These are phyloP conservation scores for Temnothorax rugatulus DNA, from an alignment of 2,888 invertebrate species.

Conservation along the genomic window DNA sequence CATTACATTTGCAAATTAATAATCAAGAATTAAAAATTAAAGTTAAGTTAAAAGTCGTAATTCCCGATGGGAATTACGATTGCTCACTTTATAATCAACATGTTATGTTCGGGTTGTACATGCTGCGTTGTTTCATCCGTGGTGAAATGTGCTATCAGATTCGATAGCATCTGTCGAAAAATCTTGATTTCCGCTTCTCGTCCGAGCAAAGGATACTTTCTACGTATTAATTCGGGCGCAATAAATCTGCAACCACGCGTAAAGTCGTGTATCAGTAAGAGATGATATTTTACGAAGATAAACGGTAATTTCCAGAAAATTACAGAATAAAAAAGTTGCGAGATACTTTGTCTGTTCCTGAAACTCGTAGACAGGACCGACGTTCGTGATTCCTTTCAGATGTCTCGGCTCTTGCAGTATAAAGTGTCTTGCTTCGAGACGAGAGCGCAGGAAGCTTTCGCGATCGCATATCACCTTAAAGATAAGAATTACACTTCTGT, in stretches of 20 bases:
- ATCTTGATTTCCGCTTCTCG: conserved; percentile 85
- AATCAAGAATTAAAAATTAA: not conserved
- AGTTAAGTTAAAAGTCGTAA: not conserved
- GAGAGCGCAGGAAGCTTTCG: conserved; percentile 90
- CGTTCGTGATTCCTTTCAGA: conserved; percentile 89
- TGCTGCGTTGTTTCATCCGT: not conserved
- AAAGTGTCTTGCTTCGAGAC: conserved; percentile 89
- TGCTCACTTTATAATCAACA: conserved; percentile 78
- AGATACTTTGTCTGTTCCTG: conserved; percentile 82
- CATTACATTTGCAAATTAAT: not conserved
- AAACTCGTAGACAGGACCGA: conserved; percentile 90
- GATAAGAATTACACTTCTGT: not conserved
- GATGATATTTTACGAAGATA: not conserved
- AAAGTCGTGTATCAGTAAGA: not conserved
- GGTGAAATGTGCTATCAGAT: conserved; percentile 63
- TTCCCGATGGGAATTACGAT: not conserved
- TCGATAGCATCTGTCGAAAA: conserved; percentile 74
- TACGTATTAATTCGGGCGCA: conserved; percentile 69
- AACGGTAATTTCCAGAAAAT: conserved; percentile 36
- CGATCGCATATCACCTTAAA: conserved; percentile 88
- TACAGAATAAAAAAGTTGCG: not conserved
- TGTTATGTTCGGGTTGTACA: conserved; percentile 67
- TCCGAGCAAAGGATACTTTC: conserved; percentile 87
- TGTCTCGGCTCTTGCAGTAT: conserved; percentile 87
- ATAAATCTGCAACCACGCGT: conserved; percentile 17